Conservation (phyloP, 2,113 vertebrate genomes). For the Perognathus longimembris region DNA sequence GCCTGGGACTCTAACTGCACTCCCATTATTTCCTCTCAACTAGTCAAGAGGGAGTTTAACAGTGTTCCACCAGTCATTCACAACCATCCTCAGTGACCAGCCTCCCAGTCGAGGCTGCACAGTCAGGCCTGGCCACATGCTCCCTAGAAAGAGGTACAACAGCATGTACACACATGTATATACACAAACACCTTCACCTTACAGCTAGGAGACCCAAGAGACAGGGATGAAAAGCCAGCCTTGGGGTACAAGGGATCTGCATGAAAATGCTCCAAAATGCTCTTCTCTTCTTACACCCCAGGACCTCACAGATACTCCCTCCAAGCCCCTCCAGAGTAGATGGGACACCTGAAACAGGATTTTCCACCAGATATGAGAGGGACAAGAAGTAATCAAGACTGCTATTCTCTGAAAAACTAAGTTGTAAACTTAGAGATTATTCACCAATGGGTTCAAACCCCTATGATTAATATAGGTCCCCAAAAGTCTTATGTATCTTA, state of each 20-base stretch:
- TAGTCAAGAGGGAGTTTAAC: neutral
- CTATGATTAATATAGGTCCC: neutral
- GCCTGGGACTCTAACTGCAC: neutral
- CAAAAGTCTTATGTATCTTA: neutral
- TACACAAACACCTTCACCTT: neutral
- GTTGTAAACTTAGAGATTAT: slow-evolving; percentile 38
- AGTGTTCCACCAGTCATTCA: neutral
- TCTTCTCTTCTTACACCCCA: neutral
- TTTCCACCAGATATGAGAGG: neutral
- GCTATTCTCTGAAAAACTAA: slow-evolving; percentile 28
- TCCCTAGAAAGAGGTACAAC: neutral
- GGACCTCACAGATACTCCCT: neutral
- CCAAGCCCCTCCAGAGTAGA: neutral
- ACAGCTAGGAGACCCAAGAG: neutral
- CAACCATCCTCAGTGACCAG: neutral
- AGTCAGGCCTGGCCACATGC: neutral
- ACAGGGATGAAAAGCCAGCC: neutral
- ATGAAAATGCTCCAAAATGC: neutral
- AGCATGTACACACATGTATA: neutral
- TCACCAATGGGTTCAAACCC: neutral
- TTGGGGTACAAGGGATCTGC: neutral
- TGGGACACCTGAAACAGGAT: neutral
- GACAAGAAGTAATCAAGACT: slow-evolving; percentile 3
- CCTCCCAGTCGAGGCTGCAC: neutral
- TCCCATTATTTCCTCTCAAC: neutral